A percentile compares a stretch with the other conserved stretches of the same genome.
Conservation (phyloP, 2,888 invertebrate genomes). For the Eudasyphora cyanicolor region DNA sequence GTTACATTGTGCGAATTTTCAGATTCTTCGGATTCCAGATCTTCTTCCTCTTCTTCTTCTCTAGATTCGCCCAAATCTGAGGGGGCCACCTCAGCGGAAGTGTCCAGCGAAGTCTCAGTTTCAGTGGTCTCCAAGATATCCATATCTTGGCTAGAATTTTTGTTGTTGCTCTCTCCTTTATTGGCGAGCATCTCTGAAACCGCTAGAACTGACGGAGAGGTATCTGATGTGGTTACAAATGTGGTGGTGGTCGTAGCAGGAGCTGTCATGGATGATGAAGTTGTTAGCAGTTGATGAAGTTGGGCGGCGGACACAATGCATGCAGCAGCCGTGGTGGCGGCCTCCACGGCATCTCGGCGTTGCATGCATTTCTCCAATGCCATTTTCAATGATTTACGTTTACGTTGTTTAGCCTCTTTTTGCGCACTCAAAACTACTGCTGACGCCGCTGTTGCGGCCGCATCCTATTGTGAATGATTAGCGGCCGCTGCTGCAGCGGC, state of each 20-base stretch:
- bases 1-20: slow-evolving; percentile 33
- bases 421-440: slow-evolving; percentile 78
- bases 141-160: slow-evolving; percentile 51
- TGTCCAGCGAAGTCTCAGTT: slow-evolving; percentile 71
- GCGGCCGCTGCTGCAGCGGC: slow-evolving; percentile 77
- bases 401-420: slow-evolving; percentile 77
- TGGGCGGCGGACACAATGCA: slow-evolving; percentile 28
- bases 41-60: slow-evolving; percentile 33
- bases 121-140: slow-evolving; percentile 72
- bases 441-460: slow-evolving; percentile 79
- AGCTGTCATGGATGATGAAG: slow-evolving; percentile 39
- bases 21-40: slow-evolving; percentile 45
- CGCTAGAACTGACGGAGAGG: slow-evolving; percentile 6
- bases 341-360: slow-evolving; percentile 72
- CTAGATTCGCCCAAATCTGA: slow-evolving; percentile 57
- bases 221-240: slow-evolving; percentile 26
- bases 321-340: too few relatives aligned
- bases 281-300: slow-evolving; percentile 22
- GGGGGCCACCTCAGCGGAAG: slow-evolving; percentile 64
- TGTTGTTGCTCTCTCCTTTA: slow-evolving; percentile 35
- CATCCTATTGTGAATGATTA: slow-evolving; percentile 80
- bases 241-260: slow-evolving; percentile 50
- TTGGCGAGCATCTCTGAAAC: too few relatives aligned
- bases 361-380: slow-evolving; percentile 78
- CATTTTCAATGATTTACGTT: slow-evolving; percentile 78